Evolutionary conservation across 2,113 vertebrate genomes (phyloP).

Genomic region (Cyanoramphus novaezelandiae): DNA sequence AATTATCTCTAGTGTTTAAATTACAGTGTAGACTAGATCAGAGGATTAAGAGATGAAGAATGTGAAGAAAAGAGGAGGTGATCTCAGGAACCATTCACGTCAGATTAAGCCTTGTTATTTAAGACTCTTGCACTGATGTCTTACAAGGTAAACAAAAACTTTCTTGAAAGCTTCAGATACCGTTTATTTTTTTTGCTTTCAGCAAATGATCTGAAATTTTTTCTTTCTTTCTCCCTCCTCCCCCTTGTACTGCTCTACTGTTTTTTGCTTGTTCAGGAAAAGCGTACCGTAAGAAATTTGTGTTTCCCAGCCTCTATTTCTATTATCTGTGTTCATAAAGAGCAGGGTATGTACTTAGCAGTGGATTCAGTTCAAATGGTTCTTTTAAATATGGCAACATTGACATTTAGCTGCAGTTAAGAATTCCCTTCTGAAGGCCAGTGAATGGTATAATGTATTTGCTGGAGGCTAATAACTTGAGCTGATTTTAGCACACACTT

Average conservation of each 20-base stretch:
- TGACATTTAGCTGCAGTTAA: background rate
- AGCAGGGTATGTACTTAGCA: background rate
- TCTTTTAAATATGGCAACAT: background rate
- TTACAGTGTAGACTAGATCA: background rate
- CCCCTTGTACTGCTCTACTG: fast-evolving
- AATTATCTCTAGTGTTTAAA: background rate
- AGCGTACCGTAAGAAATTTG: background rate
- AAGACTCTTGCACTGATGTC: background rate
- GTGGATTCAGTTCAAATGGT: background rate
- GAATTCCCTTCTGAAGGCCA: background rate
- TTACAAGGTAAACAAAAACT: background rate
- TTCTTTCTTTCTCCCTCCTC: fast-evolving
- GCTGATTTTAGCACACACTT: background rate
- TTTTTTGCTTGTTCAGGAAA: background rate
- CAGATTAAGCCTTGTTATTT: background rate
- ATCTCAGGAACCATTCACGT: background rate
- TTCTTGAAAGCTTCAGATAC: background rate
- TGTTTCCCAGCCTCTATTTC: background rate
- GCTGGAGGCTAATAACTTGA: background rate
- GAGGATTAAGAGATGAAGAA: background rate
- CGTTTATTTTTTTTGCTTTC: background rate
- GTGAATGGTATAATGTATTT: background rate
- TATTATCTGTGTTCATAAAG: background rate
- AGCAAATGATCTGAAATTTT: background rate
- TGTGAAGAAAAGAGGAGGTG: background rate